Conservation (phyloP, 37 sponge, comb jelly and placozoan species). For the Cliona cf. orientalis region DNA sequence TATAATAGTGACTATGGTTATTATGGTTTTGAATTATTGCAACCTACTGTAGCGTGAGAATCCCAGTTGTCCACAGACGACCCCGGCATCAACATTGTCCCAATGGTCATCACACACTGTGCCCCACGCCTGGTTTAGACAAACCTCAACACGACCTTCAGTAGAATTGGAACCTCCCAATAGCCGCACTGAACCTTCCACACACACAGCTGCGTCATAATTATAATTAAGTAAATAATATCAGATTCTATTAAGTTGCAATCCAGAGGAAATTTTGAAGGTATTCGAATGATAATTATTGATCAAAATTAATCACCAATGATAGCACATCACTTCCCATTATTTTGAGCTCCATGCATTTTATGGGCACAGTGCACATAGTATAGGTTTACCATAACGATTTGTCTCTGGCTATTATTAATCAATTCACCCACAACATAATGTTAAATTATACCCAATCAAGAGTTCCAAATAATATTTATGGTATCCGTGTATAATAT, state of each 20-base stretch:
- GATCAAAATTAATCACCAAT: too few species aligned
- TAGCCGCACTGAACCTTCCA: neutral
- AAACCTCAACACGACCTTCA: constrained; percentile 28
- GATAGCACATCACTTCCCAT: too few species aligned
- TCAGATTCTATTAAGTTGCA: too few species aligned
- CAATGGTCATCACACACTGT: constrained; percentile 26
- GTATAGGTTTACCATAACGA: too few species aligned
- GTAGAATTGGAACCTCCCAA: neutral
- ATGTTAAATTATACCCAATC: too few species aligned
- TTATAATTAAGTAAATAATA: too few species aligned
- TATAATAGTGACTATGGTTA: too few species aligned
- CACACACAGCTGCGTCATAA: too few species aligned
- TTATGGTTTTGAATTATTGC: neutral
- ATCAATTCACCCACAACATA: neutral
- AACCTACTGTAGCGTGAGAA: neutral
- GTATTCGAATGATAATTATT: too few species aligned
- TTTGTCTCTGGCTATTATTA: neutral
- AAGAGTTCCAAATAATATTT: neutral
- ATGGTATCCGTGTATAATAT: neutral
- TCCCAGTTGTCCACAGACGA: constrained; percentile 26
- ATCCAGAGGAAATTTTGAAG: too few species aligned
- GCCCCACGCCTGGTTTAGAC: constrained; percentile 7
- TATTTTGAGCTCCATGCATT: too few species aligned
- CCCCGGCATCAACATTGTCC: constrained; percentile 5
- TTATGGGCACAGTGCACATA: too few species aligned